Conservation (phyloP, 2,113 vertebrate species). For the Pangasianodon hypophthalmus region DNA sequence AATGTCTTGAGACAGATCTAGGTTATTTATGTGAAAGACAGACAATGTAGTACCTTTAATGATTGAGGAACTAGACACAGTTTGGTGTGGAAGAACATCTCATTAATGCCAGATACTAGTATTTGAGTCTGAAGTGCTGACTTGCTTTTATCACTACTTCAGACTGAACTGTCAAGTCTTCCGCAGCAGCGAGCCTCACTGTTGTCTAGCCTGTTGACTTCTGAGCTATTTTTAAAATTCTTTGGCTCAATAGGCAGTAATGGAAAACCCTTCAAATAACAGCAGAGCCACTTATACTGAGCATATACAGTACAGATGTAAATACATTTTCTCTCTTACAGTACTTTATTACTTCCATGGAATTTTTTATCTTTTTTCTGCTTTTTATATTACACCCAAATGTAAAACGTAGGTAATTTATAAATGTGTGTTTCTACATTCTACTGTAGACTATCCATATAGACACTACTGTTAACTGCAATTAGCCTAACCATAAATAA, state of each 20-base stretch:
- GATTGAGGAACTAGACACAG: constrained; percentile 32
- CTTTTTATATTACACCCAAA: not conserved
- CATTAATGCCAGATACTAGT: constrained; percentile 44
- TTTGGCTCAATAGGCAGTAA: not conserved
- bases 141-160: constrained; percentile 42
- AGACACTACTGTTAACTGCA: not conserved
- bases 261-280: constrained; percentile 9
- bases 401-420: not conserved
- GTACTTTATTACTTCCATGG: not conserved
- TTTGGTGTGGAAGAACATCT: constrained; percentile 45
- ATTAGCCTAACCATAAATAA: not conserved
- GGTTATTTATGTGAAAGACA: constrained; percentile 41
- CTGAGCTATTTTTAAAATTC: constrained; percentile 33
- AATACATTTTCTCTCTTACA: not conserved
- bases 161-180: constrained; percentile 39
- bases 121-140: constrained; percentile 26
- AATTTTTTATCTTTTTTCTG: not conserved
- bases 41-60: constrained; percentile 26
- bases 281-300: not conserved
- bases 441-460: not conserved
- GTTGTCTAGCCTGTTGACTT: constrained; percentile 20
- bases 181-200: constrained; percentile 4
- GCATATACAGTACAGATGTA: not conserved
- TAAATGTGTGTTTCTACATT: not conserved
- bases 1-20: constrained; percentile 46